A percentile compares a stretch with the other conserved stretches of the same genome.
These are phyloP conservation scores for Sclerurus mexicanus DNA, from an alignment of 2,113 vertebrate genomes.

Conservation along the genomic window DNA sequence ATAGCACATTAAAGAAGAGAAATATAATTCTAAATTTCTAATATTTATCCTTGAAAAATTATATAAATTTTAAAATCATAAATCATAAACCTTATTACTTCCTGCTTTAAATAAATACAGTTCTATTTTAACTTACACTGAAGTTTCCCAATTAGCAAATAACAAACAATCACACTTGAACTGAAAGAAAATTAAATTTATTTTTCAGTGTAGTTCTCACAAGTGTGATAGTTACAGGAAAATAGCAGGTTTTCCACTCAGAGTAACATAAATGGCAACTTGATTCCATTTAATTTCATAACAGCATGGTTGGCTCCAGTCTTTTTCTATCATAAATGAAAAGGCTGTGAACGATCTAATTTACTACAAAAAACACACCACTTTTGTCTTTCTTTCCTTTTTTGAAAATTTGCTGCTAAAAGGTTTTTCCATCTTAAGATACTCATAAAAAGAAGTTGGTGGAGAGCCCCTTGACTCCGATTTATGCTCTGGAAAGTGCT, in stretches of 20 bases:
- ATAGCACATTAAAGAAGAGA: background rate
- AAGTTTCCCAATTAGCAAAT: background rate
- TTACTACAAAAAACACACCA: background rate
- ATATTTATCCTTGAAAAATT: background rate
- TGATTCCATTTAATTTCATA: background rate
- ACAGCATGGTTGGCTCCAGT: background rate
- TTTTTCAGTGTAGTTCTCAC: background rate
- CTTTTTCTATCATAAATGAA: slow-evolving; percentile 8
- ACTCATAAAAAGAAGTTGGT: background rate
- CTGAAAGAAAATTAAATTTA: background rate
- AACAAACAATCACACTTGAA: background rate
- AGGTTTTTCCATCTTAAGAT: background rate
- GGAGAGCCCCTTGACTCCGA: background rate
- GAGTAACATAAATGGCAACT: slow-evolving; percentile 29
- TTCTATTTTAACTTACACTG: background rate
- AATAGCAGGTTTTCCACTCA: background rate
- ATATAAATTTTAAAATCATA: background rate
- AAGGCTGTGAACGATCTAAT: background rate
- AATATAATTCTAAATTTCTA: background rate
- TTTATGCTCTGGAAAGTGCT: background rate
- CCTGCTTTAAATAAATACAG: background rate
- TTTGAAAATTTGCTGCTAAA: background rate
- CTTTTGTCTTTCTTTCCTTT: background rate
- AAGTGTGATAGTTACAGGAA: background rate
- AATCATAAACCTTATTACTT: background rate